Evolutionary conservation across 2,888 invertebrate species (phyloP).

Genomic region (Apamea anceps): DNA sequence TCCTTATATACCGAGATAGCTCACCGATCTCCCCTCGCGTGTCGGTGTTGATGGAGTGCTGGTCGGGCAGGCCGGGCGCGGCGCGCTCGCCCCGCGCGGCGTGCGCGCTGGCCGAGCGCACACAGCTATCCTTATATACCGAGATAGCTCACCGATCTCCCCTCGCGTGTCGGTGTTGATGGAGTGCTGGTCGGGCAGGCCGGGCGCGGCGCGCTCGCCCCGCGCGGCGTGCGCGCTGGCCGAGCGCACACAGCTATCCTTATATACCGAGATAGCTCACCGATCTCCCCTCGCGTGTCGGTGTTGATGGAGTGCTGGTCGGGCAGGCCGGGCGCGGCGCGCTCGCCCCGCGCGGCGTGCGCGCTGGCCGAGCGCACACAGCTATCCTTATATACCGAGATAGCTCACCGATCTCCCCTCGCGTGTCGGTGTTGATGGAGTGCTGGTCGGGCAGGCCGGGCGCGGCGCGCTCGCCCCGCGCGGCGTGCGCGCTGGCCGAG

Average conservation of each 20-base stretch:
- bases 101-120: conserved; percentile 35
- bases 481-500: conserved; percentile 30
- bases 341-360: background rate
- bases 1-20: too few relatives aligned
- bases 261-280: conserved; percentile 52
- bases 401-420: conserved; percentile 78
- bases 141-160: conserved; percentile 75
- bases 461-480: background rate
- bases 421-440: conserved; percentile 85
- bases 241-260: too few relatives aligned
- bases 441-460: conserved; percentile 66
- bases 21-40: conserved; percentile 78
- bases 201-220: background rate
- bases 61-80: background rate
- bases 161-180: conserved; percentile 83
- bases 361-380: conserved; percentile 30
- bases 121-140: too few relatives aligned
- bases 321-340: background rate
- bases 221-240: conserved; percentile 29
- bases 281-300: conserved; percentile 79
- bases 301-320: conserved; percentile 86
- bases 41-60: conserved; percentile 88
- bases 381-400: too few relatives aligned
- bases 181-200: conserved; percentile 75
- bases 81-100: background rate